Conservation (phyloP, 1,140 invertebrate genomes). For the Bombus cullumanus region DNA sequence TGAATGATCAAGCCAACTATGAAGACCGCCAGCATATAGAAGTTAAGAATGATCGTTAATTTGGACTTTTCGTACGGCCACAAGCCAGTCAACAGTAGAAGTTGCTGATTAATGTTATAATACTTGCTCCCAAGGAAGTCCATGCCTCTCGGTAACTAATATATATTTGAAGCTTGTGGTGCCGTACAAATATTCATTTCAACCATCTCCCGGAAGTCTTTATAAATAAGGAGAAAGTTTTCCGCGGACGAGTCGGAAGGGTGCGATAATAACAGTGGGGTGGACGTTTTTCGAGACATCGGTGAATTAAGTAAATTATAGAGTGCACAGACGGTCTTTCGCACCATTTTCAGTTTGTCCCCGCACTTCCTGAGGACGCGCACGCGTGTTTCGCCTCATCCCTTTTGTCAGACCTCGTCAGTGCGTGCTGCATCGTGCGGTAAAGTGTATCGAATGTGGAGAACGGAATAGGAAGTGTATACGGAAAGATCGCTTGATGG, state of each 20-base stretch:
- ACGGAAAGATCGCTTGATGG: too few relatives aligned
- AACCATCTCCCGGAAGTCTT: too few relatives aligned
- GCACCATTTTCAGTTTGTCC: background rate
- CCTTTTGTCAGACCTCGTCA: background rate
- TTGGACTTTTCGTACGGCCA: background rate
- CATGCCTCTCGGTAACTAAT: background rate
- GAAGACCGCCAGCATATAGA: background rate
- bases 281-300: too few relatives aligned
- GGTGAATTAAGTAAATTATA: background rate
- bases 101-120: background rate
- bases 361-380: background rate
- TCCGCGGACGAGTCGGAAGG: too few relatives aligned
- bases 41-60: background rate
- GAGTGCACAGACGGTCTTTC: background rate
- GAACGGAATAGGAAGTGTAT: too few relatives aligned
- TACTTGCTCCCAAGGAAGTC: background rate
- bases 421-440: background rate
- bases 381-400: rapidly evolving
- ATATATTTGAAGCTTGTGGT: background rate
- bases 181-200: background rate
- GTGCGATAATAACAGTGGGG: background rate
- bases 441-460: background rate
- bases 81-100: background rate
- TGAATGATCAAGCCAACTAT: background rate
- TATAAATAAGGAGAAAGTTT: background rate